Base-by-base conservation (phyloP, 2,888 invertebrate species). In the Clepsis dumicolana region DNA sequence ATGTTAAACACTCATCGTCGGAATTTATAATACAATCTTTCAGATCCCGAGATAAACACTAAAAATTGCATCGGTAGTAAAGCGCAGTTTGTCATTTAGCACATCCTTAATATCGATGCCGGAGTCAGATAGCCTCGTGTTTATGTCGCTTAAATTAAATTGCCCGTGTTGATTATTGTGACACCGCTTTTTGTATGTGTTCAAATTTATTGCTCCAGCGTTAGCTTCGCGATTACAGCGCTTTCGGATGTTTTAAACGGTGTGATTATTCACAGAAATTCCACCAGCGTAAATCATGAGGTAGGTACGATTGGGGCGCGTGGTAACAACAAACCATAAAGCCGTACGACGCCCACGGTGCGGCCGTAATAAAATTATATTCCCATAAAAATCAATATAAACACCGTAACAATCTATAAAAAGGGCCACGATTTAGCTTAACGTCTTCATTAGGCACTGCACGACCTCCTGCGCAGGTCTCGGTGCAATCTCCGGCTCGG, bases 131-230 rank as follows among this genome's bases (percentile, higher is more conserved):
- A 90, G 82, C 82, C 77, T 75, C 85, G 86, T 89, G 91, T 90
- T 91, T 90, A 91, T 88, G 91, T 93, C 91, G 85, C 87, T 89
- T 88, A 85, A 89, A 90, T 91, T 90, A 90, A 92, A 91, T 91
- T 86, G 87, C 89, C 81, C 79, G 84, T 83, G 88, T 88, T 90
- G 89, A 90, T 91, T 89, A 87, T 90, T 86, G 83, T 88, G 89
- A 90, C 90, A 87, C 75, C 76, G 83, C 86, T 86, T 89, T 90
- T 90, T 88, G 85, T 85, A 84, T 77, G 79, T 79, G 77, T 77
- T 81, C 74, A 86, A 86, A 90, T 89, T 88, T 90, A 90, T 87
- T 83, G 78, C 78, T 72, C 75, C 74, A 75, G 79, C 78, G 80
- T 80, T 81, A 80, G 54, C 50, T 63, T 29, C 44, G 54, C 61